These are phyloP conservation scores for Cariama cristata DNA, from an alignment of 2,113 vertebrate genomes.

Conservation along the genomic window DNA sequence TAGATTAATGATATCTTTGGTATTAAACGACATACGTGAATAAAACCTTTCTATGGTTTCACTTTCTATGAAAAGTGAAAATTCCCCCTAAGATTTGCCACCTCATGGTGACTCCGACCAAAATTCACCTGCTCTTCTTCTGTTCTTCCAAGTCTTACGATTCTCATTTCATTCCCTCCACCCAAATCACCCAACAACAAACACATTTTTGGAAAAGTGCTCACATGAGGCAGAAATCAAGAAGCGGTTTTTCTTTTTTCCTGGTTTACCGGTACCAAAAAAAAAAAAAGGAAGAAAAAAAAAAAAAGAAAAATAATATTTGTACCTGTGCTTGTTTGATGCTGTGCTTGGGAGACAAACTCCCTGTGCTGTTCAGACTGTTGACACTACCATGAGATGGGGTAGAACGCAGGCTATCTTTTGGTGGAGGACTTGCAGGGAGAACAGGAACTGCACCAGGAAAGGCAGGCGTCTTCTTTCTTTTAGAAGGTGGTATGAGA, in stretches of 20 bases:
- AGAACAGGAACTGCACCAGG: slow-evolving; percentile 84
- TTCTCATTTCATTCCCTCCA: neutral
- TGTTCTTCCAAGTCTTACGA: neutral
- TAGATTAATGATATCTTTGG: neutral
- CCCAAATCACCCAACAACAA: neutral
- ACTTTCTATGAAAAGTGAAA: neutral
- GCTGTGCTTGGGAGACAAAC: slow-evolving; percentile 92
- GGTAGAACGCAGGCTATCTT: slow-evolving; percentile 93
- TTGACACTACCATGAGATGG: slow-evolving; percentile 93
- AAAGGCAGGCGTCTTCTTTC: slow-evolving; percentile 87
- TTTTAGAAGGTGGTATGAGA: slow-evolving; percentile 92
- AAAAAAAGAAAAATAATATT: fast-evolving
- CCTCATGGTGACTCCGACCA: neutral
- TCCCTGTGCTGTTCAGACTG: slow-evolving; percentile 91
- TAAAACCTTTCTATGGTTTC: neutral
- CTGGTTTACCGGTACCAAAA: neutral
- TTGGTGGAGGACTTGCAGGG: slow-evolving; percentile 91
- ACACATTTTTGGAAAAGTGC: neutral
- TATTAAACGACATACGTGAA: neutral
- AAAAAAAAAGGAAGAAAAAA: too few species aligned
- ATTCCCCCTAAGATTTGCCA: neutral
- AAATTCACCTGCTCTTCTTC: neutral
- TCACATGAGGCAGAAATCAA: neutral
- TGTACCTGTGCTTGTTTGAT: slow-evolving; percentile 88
- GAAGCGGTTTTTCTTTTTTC: neutral